Base-by-base conservation (phyloP, 2,888 invertebrate genomes). In the Euplagia quadripunctaria region DNA sequence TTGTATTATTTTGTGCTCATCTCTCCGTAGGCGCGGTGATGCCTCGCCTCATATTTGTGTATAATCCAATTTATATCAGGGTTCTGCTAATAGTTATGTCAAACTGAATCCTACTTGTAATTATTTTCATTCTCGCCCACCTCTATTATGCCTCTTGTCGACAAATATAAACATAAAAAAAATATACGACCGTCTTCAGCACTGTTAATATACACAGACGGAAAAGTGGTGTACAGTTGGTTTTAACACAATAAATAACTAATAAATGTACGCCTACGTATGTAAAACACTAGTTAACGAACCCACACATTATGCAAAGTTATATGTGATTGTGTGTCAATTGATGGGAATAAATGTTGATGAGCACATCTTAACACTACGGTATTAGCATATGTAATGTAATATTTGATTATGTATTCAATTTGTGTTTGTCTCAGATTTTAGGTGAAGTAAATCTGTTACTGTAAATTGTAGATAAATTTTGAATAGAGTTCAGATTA, bases 301-400 rank as follows among this genome's bases (percentile, higher is more conserved):
- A 88, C 86, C 84, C 82, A 84, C 83, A 75, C 77, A 61, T 75
- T 86, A 86, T 85, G 85, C 82, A 85, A 84, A 86, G 81, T 64
- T 65, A 64, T 42, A 72, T 55, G 72, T 70, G 72, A 70, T 81
- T 88, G 84, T 77, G 75, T 84, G 76, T 86, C 75, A 85, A 86
- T 86, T 83, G 83, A 86, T 83, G 77, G 72, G 76, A 82, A 83
- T 83, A 78, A 84, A 83, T 82, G 79, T 52, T 72, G 79, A 83
- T 74, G 76, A 76, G 78, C 77, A 75, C 70, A 83, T 81, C 78
- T 86, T 84, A 77, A 83, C 79, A 78, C 79, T 81, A 79, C 79
- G 65, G 70, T 73, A 82, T 78, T 80, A 78, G 71, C 78, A 83
- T 83, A 72, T 49, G 16, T 72, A 64, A 73, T 73, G 70, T 75